A percentile compares a stretch with the other conserved stretches of the same genome.
Conservation (phyloP, 1,140 invertebrate genomes). For the Coptotermes formosanus region DNA sequence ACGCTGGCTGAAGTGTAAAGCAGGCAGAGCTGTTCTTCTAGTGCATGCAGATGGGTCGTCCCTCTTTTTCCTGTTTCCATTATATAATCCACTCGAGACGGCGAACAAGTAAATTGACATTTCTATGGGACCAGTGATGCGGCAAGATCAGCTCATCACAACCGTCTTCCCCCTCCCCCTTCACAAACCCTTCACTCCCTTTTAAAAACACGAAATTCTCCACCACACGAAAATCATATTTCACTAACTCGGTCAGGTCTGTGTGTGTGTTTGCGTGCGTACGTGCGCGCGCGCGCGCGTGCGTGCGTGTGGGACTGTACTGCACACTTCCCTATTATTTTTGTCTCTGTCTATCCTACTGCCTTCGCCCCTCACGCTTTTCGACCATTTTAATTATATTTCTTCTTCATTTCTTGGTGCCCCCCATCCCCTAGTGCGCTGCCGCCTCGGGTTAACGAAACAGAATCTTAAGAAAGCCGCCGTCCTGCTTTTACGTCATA, state of each 20-base stretch:
- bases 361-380: background rate
- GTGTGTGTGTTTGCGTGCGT: no score
- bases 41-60: background rate
- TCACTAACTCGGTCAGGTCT: background rate
- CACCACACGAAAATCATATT: slow-evolving; percentile 11
- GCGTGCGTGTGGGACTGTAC: background rate
- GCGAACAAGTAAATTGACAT: slow-evolving; percentile 32
- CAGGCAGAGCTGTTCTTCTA: background rate
- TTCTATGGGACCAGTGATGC: slow-evolving; percentile 31
- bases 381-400: slow-evolving; percentile 31
- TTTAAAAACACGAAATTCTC: slow-evolving; percentile 22
- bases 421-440: background rate
- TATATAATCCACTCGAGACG: slow-evolving; percentile 27
- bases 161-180: background rate
- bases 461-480: background rate
- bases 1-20: background rate
- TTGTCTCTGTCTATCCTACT: background rate
- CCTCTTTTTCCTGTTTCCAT: slow-evolving; percentile 26
- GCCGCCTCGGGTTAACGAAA: slow-evolving; percentile 22
- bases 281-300: no score
- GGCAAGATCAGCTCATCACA: slow-evolving; percentile 29
- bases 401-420: slow-evolving; percentile 25
- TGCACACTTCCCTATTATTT: slow-evolving; percentile 1
- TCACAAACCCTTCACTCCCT: background rate
- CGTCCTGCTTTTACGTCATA: background rate